A percentile compares a stretch with the other conserved stretches of the same genome.
Evolutionary conservation across 2,113 vertebrate species (phyloP).

Genomic region (Oceanites oceanicus): DNA sequence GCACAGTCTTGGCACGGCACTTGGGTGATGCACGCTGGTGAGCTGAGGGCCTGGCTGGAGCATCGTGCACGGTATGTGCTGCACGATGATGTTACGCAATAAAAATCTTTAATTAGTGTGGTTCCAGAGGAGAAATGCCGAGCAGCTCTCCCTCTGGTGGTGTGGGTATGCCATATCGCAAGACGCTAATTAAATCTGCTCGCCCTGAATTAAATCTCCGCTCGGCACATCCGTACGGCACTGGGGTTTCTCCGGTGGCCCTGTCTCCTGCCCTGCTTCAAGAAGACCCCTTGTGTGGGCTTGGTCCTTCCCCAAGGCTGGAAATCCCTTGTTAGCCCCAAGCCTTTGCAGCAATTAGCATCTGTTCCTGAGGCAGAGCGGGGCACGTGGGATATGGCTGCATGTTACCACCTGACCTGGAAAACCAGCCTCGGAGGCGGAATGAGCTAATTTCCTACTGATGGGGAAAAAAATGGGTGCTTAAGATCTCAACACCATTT

Average conservation of each 20-base stretch:
- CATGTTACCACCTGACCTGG: not conserved
- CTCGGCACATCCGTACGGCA: accelerated
- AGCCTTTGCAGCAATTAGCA: not conserved
- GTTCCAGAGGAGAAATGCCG: accelerated
- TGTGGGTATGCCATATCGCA: accelerated
- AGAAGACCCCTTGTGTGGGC: not conserved
- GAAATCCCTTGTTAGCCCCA: accelerated
- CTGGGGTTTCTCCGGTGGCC: not conserved
- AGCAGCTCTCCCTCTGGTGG: slow-evolving; percentile 36
- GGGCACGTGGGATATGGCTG: accelerated
- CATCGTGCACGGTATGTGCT: accelerated
- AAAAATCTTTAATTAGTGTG: accelerated
- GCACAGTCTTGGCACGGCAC: not conserved
- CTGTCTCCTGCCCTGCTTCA: not conserved
- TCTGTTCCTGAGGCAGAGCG: accelerated
- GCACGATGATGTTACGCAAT: accelerated
- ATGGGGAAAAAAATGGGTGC: not conserved
- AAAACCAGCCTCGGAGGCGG: accelerated
- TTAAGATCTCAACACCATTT: not conserved
- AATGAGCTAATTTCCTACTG: not conserved
- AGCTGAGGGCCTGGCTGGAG: not conserved
- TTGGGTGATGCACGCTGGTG: accelerated
- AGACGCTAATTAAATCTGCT: not conserved
- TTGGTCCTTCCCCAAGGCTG: not conserved
- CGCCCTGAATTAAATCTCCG: accelerated